Conservation (phyloP, 2,113 vertebrate species). For the Chaetura pelagica region DNA sequence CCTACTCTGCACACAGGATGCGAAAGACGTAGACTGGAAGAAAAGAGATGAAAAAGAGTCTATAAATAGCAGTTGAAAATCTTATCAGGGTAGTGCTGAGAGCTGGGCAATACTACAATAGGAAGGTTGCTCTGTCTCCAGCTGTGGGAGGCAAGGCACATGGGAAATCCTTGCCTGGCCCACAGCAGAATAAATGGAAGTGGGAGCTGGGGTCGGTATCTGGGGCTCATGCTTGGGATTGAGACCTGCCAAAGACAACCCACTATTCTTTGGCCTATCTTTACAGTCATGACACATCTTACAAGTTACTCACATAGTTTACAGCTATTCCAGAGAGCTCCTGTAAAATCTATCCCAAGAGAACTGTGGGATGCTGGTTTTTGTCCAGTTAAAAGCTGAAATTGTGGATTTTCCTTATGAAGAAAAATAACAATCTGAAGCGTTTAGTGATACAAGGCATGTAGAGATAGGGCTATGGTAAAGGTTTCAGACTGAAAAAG, state of each 20-base stretch:
- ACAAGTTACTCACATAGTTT: background rate
- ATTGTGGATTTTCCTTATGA: background rate
- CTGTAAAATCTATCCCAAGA: background rate
- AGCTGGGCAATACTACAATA: background rate
- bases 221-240: background rate
- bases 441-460: background rate
- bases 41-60: background rate
- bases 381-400: background rate
- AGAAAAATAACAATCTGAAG: background rate
- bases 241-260: background rate
- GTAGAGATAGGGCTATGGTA: too few species aligned
- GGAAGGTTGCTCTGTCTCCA: background rate
- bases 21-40: background rate
- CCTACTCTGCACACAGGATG: background rate
- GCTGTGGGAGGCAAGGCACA: background rate
- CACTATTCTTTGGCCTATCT: background rate
- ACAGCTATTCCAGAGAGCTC: background rate
- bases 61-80: background rate
- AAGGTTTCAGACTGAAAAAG: too few species aligned
- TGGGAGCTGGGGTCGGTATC: background rate
- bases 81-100: background rate
- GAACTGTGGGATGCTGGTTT: background rate
- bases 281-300: background rate
- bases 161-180: accelerated
- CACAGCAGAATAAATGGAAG: background rate